A percentile compares a stretch with the other conserved stretches of the same genome.
These are phyloP conservation scores for Zosterops lateralis DNA, from an alignment of 2,113 vertebrate genomes.

Conservation along the genomic window DNA sequence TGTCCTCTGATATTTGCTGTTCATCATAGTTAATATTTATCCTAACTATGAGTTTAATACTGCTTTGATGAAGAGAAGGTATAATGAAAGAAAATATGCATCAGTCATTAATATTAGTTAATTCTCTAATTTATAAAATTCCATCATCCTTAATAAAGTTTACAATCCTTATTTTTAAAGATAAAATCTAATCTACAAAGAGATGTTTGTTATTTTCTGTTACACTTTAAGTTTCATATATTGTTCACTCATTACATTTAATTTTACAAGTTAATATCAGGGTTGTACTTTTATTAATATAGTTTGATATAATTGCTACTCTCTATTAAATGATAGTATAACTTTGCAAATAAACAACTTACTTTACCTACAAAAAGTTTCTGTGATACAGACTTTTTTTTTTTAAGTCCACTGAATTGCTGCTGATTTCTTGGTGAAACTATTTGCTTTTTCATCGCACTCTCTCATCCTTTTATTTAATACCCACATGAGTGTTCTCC, in stretches of 20 bases:
- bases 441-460: background rate
- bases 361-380: background rate
- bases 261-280: conserved; percentile 5
- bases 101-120: background rate
- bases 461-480: background rate
- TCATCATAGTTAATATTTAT: background rate
- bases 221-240: background rate
- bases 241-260: background rate
- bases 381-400: background rate
- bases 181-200: background rate
- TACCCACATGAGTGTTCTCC: background rate
- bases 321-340: background rate
- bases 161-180: background rate
- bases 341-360: conserved; percentile 22
- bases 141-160: background rate
- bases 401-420: background rate
- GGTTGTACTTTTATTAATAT: background rate
- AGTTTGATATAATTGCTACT: background rate
- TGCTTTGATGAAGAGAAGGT: background rate
- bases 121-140: background rate
- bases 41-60: background rate
- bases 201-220: background rate
- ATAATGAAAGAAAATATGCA: background rate
- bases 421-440: background rate
- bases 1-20: background rate